Evolutionary conservation across 2,113 vertebrate species (phyloP), one percentile per base, ranked within the genome.

Genomic region (Naja naja): DNA sequence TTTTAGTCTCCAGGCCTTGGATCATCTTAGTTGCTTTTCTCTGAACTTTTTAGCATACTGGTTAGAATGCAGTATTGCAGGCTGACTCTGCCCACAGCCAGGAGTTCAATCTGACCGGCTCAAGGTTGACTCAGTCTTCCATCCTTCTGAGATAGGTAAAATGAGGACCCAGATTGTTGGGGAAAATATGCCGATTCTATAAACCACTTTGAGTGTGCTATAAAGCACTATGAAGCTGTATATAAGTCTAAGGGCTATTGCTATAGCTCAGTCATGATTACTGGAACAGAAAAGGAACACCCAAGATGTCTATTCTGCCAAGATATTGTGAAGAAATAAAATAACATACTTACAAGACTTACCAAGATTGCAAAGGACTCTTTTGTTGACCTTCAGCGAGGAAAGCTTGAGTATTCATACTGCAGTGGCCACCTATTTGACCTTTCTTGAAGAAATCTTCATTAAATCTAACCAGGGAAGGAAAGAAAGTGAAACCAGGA

Each of bases 321-420:
- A 34, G 5, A 52, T 52, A 20, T 39, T 8, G 20, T 49, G 12
- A 34, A 92, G n/a, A 88, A 85, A 90, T 4, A 34, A 85, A 54
- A 86, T 6, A 39, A 4, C n/a, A 53, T 9, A 90, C 45, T 25
- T 87, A 90, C 14, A 87, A 30, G 12, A 90, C 98, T 98, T 97
- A 99, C 99, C 99, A 99, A 92, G 99, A 99, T 94, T 99, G 99
- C 87, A 99, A 97, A 52, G 99, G 99, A 96, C 99, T 99, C 96
- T 99, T 99, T 93, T 99, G 99, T 0, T 99, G 97, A 94, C 99
- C 99, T 96, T 99, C 98, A 55, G 98, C 98, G 92, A 97, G 93
- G 93, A 99, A 97, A 0, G 96, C 97, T 45, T 20, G 91, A 89
- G 96, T 90, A 3, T 98, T 96, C 1, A 99, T 98, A 53, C 96